Conservation (phyloP, 2,797 vertebrate genomes). For the Buphagus erythrorhynchus region DNA sequence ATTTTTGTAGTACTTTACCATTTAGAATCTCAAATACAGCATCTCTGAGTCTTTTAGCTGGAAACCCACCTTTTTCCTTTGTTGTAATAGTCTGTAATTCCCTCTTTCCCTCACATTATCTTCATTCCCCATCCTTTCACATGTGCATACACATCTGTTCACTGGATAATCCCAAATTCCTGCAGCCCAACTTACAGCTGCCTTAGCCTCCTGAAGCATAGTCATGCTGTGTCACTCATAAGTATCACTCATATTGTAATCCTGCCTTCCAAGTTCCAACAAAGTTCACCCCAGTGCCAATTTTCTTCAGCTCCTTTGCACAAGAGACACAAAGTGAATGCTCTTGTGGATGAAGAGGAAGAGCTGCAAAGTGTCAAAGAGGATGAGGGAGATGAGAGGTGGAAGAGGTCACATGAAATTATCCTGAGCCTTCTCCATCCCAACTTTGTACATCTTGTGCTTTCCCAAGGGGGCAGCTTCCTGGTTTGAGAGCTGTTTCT, state of each 20-base stretch:
- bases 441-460: background rate
- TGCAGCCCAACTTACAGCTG: background rate
- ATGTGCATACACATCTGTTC: background rate
- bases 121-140: background rate
- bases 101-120: background rate
- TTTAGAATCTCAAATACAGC: background rate
- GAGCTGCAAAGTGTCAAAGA: background rate
- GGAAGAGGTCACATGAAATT: background rate
- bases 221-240: background rate
- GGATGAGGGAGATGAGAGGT: background rate
- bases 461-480: background rate
- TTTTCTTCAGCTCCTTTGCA: background rate
- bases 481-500: background rate
- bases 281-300: background rate
- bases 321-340: background rate
- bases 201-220: background rate
- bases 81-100: background rate
- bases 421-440: background rate
- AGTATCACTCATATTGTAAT: background rate
- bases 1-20: background rate
- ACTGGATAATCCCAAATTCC: background rate
- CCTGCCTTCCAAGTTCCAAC: background rate
- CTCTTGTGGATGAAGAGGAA: background rate
- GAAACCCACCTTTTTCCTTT: background rate
- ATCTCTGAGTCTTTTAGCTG: background rate